Evolutionary conservation across 2,113 vertebrate species (phyloP).

Genomic region (Rhynchomys soricoides): DNA sequence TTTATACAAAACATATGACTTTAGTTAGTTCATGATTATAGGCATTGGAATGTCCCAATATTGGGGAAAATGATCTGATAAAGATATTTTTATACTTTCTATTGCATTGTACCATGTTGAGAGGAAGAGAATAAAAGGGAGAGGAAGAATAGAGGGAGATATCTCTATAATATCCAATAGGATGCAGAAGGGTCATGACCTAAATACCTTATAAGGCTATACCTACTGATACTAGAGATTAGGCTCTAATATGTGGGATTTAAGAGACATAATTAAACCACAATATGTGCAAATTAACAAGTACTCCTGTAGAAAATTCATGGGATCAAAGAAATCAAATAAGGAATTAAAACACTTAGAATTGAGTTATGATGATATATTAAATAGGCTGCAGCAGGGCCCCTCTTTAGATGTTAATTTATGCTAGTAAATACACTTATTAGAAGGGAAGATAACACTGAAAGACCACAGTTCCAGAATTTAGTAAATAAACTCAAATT

Average conservation of each 20-base stretch:
- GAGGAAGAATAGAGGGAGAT: background rate
- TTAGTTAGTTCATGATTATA: background rate
- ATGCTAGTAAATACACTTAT: background rate
- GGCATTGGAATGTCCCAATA: background rate
- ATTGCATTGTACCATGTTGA: no score
- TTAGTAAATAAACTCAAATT: background rate
- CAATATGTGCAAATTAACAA: background rate
- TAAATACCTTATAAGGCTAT: background rate
- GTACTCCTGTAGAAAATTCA: background rate
- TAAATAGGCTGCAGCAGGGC: background rate
- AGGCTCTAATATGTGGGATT: background rate
- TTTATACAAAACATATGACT: background rate
- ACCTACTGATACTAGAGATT: background rate
- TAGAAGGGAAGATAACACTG: background rate
- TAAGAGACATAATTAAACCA: background rate
- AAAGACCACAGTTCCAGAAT: background rate
- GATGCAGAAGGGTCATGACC: background rate
- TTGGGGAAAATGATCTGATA: no score
- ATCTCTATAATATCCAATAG: background rate
- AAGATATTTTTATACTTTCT: background rate
- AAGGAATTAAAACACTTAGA: conserved; percentile 1
- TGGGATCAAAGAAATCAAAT: background rate
- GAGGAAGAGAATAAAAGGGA: background rate
- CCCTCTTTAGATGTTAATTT: background rate
- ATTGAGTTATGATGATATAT: background rate